A percentile compares a stretch with the other conserved stretches of the same genome.
phyloP scores from a whole-genome alignment of 2,113 vertebrate species.

The Amia ocellicauda region DNA sequence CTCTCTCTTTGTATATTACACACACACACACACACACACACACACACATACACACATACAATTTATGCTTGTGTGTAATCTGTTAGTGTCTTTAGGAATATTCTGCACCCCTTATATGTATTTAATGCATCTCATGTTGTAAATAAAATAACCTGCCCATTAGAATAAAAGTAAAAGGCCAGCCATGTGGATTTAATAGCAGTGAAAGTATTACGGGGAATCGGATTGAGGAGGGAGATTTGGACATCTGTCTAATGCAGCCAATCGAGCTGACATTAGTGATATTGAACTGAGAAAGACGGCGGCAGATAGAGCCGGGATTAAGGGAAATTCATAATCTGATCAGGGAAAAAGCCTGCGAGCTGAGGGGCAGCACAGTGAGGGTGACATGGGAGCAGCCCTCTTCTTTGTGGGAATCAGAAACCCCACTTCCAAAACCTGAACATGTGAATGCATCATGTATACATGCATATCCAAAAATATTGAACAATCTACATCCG shows the following conservation, averaged over 20 bases:
- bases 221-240: slow-evolving; percentile 55
- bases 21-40: no score
- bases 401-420: slow-evolving; percentile 18
- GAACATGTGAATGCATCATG: no score
- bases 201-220: slow-evolving; percentile 64
- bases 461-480: no score
- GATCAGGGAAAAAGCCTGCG: slow-evolving; percentile 51
- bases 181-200: slow-evolving; percentile 58
- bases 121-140: slow-evolving; percentile 12
- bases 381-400: slow-evolving; percentile 16
- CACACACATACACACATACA: no score
- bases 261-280: slow-evolving; percentile 67
- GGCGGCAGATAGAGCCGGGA: slow-evolving; percentile 50
- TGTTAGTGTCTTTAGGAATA: no score
- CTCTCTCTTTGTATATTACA: no score
- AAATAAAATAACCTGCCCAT: slow-evolving; percentile 8
- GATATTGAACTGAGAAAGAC: slow-evolving; percentile 50
- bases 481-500: no score
- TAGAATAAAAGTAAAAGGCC: slow-evolving; percentile 45
- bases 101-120: not conserved
- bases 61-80: no score
- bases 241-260: slow-evolving; percentile 66
- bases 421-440: no score
- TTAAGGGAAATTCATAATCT: slow-evolving; percentile 66
- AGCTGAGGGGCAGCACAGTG: slow-evolving; percentile 20